Evolutionary conservation across 2,888 invertebrate species (phyloP), one percentile per base, ranked within the genome.

Genomic region (Acronicta aceris): DNA sequence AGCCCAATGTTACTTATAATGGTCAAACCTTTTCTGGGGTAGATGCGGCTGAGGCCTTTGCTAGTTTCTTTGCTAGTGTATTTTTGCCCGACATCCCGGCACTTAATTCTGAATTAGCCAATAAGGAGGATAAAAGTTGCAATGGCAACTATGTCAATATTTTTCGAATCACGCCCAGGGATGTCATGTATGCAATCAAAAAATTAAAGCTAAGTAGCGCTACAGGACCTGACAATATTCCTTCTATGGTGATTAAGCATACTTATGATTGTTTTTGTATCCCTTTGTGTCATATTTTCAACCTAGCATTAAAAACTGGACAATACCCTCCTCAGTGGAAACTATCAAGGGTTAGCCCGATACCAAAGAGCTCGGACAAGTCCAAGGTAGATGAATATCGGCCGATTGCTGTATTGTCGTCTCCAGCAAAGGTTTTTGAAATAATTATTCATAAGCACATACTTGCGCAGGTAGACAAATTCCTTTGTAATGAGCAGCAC

Each of bases 311-410:
- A 33, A 17, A 16, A 6, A 36, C 16, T 1, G 36, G 48, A 10
- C 13, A 15, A 16, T 48, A 36, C 30, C 48, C 30, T 30, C 30
- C 30, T 30, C 30, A 30, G 30, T 47, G 30, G 46, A 47, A 30
- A 15, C 4, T n/a, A 2, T 46, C 46, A 9, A 27, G 46, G 8
- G 46, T 30, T 30, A 47, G 15, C 10, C 46, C 30, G n/a, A 30
- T 46, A 46, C 46, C 46, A 30, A 46, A 46, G n/a, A 46, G 30
- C 10, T 47, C 46, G 10, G 15, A 47, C 10, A 47, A 47, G 30
- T 8, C 16, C 5, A 5, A 5, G 10, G 36, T 48, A 5, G 36
- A 47, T 16, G 16, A 33, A 30, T 47, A 47, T 33, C 47, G 47
- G 16, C 47, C 47, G 5, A 33, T 47, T 16, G 47, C 47, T 21